Percentiles rank a stretch among this genome's conserved stretches.
These are phyloP conservation scores for Phylloscopus trochilus DNA, from an alignment of 2,113 vertebrate genomes.

Conservation along the genomic window DNA sequence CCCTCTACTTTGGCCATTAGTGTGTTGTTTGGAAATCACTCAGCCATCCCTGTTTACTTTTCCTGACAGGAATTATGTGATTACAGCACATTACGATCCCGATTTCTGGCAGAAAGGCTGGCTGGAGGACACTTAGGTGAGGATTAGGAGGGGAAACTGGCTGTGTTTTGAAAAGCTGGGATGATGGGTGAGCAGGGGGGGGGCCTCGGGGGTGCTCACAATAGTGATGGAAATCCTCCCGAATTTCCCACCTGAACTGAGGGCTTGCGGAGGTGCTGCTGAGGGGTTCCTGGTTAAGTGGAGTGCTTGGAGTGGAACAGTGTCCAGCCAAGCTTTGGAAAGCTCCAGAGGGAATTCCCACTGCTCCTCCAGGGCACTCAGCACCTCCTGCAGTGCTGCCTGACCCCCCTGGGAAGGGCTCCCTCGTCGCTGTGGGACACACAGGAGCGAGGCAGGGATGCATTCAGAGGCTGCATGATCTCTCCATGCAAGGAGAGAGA, in stretches of 20 bases:
- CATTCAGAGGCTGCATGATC: no score
- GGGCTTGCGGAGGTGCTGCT: neutral
- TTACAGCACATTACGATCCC: conserved; percentile 48
- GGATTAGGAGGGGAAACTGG: neutral
- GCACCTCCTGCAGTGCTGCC: neutral
- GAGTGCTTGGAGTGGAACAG: neutral
- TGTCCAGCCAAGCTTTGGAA: neutral
- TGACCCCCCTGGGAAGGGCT: neutral
- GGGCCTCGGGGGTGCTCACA: rapidly evolving
- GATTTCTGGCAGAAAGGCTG: conserved; percentile 22
- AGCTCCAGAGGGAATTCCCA: neutral
- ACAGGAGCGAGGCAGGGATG: no score
- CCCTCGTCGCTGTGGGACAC: no score
- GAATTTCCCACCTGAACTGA: neutral
- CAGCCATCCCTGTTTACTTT: conserved; percentile 58
- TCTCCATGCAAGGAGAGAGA: no score
- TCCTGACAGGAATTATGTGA: conserved; percentile 61
- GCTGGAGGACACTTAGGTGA: conserved; percentile 33
- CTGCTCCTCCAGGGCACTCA: neutral
- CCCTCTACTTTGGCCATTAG: conserved; percentile 22
- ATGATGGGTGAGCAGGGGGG: neutral
- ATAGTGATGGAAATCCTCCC: neutral
- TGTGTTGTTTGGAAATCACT: conserved; percentile 55
- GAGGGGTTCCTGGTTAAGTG: neutral
- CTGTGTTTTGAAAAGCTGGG: neutral